phyloP scores from a whole-genome alignment of 1,140 invertebrate genomes.

The Heliothis virescens region DNA sequence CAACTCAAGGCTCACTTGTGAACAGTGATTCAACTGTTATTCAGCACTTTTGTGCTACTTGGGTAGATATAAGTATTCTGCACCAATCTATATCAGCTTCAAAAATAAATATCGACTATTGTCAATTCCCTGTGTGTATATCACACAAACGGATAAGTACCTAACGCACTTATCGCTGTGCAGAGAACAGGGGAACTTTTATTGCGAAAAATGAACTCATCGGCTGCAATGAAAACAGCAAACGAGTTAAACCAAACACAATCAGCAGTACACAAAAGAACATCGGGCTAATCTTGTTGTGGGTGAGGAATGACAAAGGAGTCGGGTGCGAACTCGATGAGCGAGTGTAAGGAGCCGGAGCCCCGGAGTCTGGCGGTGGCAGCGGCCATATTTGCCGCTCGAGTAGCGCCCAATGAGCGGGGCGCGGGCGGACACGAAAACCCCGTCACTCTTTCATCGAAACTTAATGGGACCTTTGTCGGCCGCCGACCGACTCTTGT shows the following conservation, averaged over 20 bases:
- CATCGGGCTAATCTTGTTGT: conserved; percentile 77
- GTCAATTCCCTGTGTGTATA: conserved; percentile 13
- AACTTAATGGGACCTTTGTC: conserved; percentile 85
- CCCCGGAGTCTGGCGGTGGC: conserved; percentile 77
- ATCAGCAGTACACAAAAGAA: conserved; percentile 73
- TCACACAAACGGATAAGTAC: conserved; percentile 28
- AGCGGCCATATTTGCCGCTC: conserved; percentile 80
- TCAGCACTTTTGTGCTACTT: too few species aligned
- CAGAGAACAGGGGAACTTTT: conserved; percentile 39
- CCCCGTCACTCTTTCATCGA: conserved; percentile 75
- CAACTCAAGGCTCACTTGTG: too few species aligned
- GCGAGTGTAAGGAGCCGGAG: conserved; percentile 59
- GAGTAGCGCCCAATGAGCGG: conserved; percentile 67
- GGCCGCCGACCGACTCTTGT: conserved; percentile 72
- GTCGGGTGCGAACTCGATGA: conserved; percentile 52
- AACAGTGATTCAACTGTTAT: too few species aligned
- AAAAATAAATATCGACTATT: conserved; percentile 10
- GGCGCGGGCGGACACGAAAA: conserved; percentile 69
- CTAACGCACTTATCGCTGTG: conserved; percentile 26
- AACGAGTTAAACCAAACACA: conserved; percentile 77
- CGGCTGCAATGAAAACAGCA: conserved; percentile 59
- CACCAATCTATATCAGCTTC: background rate
- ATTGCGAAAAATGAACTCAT: conserved; percentile 42
- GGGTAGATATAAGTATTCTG: background rate
- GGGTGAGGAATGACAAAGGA: conserved; percentile 64